phyloP scores from a whole-genome alignment of 2,797 vertebrate genomes.

The Crocodylus rhombifer region DNA sequence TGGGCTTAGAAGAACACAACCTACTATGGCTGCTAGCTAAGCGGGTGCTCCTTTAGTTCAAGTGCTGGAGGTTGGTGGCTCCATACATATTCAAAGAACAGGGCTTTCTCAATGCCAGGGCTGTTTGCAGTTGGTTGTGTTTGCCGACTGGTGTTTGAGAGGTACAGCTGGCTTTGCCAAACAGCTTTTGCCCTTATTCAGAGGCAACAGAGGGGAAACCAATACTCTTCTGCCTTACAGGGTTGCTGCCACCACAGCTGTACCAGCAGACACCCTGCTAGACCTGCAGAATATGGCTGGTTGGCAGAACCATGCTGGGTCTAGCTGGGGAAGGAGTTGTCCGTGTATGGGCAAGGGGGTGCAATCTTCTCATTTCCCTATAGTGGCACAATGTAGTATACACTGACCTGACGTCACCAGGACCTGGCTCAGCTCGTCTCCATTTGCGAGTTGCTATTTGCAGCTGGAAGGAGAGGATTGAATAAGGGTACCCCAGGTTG shows the following conservation, averaged over 20 bases:
- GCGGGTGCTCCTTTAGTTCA: not conserved
- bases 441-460: not conserved
- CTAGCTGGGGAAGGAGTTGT: not conserved
- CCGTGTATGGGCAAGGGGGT: not conserved
- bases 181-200: not conserved
- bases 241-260: no score
- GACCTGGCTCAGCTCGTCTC: not conserved
- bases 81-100: not conserved
- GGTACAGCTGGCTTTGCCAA: not conserved
- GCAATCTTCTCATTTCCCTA: no score
- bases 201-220: no score
- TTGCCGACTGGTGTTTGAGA: not conserved
- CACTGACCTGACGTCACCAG: not conserved
- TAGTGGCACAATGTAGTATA: no score
- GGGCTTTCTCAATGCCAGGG: not conserved
- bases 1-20: not conserved
- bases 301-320: no score
- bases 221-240: no score
- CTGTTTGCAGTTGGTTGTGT: not conserved
- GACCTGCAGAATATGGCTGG: no score
- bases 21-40: not conserved
- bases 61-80: not conserved
- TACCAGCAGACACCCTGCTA: no score
- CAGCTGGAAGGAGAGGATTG: not conserved
- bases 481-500: not conserved